Evolutionary conservation across 2,797 vertebrate genomes (phyloP).

Genomic region (Tachyglossus aculeatus): DNA sequence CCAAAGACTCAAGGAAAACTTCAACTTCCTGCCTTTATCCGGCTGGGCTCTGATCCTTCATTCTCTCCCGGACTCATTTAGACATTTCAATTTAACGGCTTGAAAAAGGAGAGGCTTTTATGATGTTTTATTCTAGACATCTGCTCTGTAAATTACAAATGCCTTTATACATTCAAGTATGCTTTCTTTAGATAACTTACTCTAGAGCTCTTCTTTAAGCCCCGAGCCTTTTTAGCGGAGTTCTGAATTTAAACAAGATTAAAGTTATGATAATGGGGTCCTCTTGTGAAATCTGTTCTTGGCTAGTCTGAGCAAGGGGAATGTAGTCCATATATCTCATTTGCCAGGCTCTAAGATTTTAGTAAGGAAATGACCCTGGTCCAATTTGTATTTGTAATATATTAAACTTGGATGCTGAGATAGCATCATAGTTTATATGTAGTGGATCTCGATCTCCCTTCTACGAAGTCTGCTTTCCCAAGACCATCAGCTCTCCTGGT

Average conservation of each 20-base stretch:
- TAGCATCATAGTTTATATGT: constrained; percentile 14
- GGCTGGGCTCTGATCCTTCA: too few species aligned
- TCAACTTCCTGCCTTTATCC: too few species aligned
- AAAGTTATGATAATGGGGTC: constrained; percentile 64
- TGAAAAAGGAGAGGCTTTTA: constrained; percentile 55
- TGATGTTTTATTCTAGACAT: constrained; percentile 64
- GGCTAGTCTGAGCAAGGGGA: constrained; percentile 49
- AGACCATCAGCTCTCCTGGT: too few species aligned
- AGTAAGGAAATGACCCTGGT: neutral
- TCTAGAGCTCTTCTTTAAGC: constrained; percentile 51
- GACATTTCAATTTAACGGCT: constrained; percentile 63
- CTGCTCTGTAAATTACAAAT: constrained; percentile 68
- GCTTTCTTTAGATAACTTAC: constrained; percentile 63
- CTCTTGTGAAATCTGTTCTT: constrained; percentile 57
- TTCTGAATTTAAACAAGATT: constrained; percentile 72
- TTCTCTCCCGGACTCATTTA: constrained; percentile 20
- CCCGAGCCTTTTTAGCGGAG: constrained; percentile 56
- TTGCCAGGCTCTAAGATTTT: constrained; percentile 11
- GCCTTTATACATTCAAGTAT: constrained; percentile 43
- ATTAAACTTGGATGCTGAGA: neutral
- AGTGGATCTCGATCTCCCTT: too few species aligned
- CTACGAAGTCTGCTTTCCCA: too few species aligned
- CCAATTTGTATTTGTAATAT: neutral
- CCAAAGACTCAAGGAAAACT: too few species aligned
- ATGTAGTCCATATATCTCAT: constrained; percentile 30